Evolutionary conservation across 2,113 vertebrate genomes (phyloP), one percentile per base, ranked within the genome.

Genomic region (Maccullochella peelii): DNA sequence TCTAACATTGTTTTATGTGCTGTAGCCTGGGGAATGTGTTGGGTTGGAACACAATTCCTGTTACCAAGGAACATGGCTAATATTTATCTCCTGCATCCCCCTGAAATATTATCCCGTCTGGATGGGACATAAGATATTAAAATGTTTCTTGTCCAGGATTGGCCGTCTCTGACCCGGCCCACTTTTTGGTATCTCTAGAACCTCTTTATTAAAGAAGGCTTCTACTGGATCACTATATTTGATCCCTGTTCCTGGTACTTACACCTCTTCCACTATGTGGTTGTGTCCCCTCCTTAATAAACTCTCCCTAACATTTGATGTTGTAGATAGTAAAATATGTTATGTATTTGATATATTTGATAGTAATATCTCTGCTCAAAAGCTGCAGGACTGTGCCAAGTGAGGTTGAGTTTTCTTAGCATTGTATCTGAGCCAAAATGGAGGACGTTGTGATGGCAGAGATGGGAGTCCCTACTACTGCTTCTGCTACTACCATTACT

Each of bases 401-500:
- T 91, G 83, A 92, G 78, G 33, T 88, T 91, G 80, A 91, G 50
- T 86, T 88, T 77, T 86, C 73, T 81, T 89, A 92, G 84, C 27
- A 87, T 87, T 92, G 72, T 93, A 89, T 91, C 85, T 88, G 82
- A 92, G 79, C 79, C 77, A 91, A 89, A 91, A 82, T 77, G 89
- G 88, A 94, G 74, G 89, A 89, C 79, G 71, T 88, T 91, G 89
- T 93, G 91, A 92, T 90, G 91, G 91, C 89, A 92, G 90, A 91
- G 91, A 92, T 92, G 89, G 90, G 86, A 93, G 79, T 77, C 76
- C 73, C 88, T 90, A 86, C 93, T 91, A 58, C 89, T 90, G 82
- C 93, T 92, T 91, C 93, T 90, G 90, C 93, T 93, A 88, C 92
- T 92, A 92, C 93, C 79, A 88, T 79, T 86, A 91, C 80, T 91